Evolutionary conservation across 2,888 invertebrate genomes (phyloP), one percentile per base, ranked within the genome.

Genomic region (Drosophila kambysellisi): DNA sequence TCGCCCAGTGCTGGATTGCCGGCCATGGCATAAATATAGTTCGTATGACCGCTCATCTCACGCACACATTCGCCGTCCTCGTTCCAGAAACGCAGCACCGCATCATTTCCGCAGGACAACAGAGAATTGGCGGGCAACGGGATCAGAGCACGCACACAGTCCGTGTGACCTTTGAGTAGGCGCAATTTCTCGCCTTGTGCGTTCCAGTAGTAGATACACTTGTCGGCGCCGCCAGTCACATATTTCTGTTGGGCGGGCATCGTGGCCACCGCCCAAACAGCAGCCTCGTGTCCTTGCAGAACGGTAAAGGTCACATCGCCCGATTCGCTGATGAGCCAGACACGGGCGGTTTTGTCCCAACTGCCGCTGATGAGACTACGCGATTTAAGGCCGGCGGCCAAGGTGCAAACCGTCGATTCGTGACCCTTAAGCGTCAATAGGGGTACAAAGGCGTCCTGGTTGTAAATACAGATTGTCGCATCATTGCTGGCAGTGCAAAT

Each of bases 151-250:
- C 99, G 94, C 0, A 99, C 98, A 93, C 98, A 98, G 91, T 99
- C 99, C 2, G 96, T 96, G 92, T 99, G 99, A 7, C 98, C 97
- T 93, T 94, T 95, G 43, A 97, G 94, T 62, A 95, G 94, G 65
- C 94, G 94, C 63, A 96, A 92, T 82, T 95, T 94, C 71, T 94
- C 94, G 5, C 97, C 97, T 82, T 95, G 94, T 62, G 94, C 94
- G 77, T 94, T 95, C 98, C 98, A 99, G 33, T 98, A 93, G 82
- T 96, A 96, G 63, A 99, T 96, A 12, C 95, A 95, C 93, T 97
- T 98, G 93, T 99, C 99, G 20, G 99, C 99, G 0, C 98, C 97
- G 0, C 97, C 99, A 17, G 99, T 98, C 1, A 97, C 95, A 67
- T 91, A 92, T 61, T 91, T 90, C 11, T 79, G 74, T 30, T 83